Conservation (phyloP, 2,113 vertebrate species). For the Acinonyx jubatus region DNA sequence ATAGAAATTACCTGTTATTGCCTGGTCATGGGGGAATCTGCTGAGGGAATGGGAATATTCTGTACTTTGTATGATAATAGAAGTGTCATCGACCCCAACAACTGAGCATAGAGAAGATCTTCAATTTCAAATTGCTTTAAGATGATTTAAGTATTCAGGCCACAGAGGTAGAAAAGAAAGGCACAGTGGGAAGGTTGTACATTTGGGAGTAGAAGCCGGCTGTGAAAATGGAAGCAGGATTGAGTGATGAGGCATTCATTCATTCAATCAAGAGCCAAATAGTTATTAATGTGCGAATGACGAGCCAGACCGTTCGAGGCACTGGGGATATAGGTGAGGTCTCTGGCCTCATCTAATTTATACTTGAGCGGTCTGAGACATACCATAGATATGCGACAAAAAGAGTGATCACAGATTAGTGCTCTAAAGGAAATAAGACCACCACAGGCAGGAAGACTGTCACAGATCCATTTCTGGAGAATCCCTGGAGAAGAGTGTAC, state of each 20-base stretch:
- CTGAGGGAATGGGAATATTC: background rate
- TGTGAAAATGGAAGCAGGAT: background rate
- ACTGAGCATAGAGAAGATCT: constrained; percentile 1
- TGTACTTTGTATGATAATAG: background rate
- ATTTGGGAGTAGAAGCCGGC: background rate
- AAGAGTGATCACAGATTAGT: background rate
- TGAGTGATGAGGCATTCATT: background rate
- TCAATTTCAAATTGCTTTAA: constrained; percentile 27
- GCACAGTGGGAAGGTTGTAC: background rate
- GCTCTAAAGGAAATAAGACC: background rate
- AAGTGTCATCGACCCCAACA: background rate
- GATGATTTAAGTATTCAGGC: background rate
- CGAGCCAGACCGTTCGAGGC: background rate
- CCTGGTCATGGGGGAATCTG: background rate
- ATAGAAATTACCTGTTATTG: background rate
- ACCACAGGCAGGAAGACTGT: background rate
- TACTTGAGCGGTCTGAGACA: background rate
- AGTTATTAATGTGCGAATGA: background rate
- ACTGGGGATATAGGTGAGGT: background rate
- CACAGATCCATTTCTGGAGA: background rate
- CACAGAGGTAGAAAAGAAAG: background rate
- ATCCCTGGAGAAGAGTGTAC: background rate
- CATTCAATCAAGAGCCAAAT: background rate
- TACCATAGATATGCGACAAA: background rate
- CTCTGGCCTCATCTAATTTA: background rate